phyloP scores from a whole-genome alignment of 2,113 vertebrate genomes.

The Pogonocichla stellata region DNA sequence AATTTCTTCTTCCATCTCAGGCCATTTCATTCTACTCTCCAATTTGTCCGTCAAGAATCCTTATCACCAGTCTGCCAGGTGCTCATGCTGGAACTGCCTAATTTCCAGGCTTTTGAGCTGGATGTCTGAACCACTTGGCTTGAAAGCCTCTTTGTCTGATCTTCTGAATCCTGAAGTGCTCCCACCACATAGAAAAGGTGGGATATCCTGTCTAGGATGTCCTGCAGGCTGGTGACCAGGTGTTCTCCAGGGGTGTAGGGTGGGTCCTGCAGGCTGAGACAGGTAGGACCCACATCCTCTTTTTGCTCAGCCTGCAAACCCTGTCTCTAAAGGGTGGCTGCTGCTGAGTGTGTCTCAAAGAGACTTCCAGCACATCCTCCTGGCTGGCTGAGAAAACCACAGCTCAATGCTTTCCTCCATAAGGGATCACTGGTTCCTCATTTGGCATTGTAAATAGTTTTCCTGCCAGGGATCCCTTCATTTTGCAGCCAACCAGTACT shows the following conservation, averaged over 20 bases:
- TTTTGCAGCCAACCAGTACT: not conserved
- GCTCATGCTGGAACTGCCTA: not conserved
- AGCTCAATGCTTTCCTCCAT: rapidly evolving
- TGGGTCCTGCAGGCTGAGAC: not conserved
- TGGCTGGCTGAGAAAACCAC: not conserved
- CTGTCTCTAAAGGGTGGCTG: not conserved
- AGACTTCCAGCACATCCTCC: not conserved
- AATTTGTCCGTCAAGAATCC: not conserved
- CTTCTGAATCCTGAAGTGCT: not conserved
- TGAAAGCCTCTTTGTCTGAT: not conserved
- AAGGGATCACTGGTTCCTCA: not conserved
- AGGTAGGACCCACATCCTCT: not conserved
- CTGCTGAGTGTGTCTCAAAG: not conserved
- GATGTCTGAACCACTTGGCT: not conserved
- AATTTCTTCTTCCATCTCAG: not conserved
- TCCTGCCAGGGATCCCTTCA: not conserved
- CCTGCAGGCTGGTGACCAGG: not conserved
- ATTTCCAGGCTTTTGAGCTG: not conserved
- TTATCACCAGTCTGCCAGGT: not conserved
- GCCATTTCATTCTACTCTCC: not conserved
- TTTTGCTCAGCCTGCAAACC: not conserved
- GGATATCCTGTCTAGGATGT: not conserved
- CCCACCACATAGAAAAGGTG: not conserved
- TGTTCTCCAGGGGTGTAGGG: not conserved
- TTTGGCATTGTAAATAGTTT: not conserved